Percentiles rank a stretch among this genome's conserved stretches.
Evolutionary conservation across 2,797 vertebrate species (phyloP).

Genomic region (Sus cebifrons): DNA sequence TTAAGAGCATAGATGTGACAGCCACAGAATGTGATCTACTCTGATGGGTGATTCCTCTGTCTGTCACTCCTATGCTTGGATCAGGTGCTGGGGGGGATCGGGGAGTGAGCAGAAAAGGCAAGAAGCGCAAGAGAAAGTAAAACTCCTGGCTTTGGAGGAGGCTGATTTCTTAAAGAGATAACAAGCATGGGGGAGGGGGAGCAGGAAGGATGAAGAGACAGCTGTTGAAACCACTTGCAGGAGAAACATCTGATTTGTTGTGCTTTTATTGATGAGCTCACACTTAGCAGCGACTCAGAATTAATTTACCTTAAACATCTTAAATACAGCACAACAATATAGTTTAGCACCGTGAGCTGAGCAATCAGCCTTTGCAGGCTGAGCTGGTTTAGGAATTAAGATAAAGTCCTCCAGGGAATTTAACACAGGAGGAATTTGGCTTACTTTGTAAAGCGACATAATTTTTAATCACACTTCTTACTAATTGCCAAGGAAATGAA

Average conservation of each 20-base stretch:
- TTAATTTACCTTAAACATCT: conserved; percentile 42
- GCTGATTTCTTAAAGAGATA: not conserved
- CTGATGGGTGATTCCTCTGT: not conserved
- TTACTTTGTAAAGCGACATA: conserved; percentile 39
- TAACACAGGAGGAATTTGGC: not conserved
- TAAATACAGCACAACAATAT: not conserved
- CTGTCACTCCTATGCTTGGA: not conserved
- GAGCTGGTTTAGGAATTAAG: not conserved
- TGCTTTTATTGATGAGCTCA: conserved; percentile 28
- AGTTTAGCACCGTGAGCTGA: not conserved
- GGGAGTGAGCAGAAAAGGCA: not conserved
- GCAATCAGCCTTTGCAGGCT: not conserved
- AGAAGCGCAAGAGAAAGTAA: not conserved
- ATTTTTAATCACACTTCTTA: conserved; percentile 28
- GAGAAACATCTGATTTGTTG: conserved; percentile 34
- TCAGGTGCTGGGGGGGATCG: not conserved
- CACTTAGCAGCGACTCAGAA: not conserved
- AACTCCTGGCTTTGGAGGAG: not conserved
- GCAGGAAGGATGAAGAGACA: not conserved
- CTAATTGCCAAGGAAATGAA: conserved; percentile 9
- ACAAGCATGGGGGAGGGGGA: not conserved
- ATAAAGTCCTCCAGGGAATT: not conserved
- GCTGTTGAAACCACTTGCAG: not conserved
- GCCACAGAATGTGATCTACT: not conserved
- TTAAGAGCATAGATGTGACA: not conserved